Base-by-base conservation (phyloP, 2,888 invertebrate genomes). In the Melanchra persicariae region DNA sequence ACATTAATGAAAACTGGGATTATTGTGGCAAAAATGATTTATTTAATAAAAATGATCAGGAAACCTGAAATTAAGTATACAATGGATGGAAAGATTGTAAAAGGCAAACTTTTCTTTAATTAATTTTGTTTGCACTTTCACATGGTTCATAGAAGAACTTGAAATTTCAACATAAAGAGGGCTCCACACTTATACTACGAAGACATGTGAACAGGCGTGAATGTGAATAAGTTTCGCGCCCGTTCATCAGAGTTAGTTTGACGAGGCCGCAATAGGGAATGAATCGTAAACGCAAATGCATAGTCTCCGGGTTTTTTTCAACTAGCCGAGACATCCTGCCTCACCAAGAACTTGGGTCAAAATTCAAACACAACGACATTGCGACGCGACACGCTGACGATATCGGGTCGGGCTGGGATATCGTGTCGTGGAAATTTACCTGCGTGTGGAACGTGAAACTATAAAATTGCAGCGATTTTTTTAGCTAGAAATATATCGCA, bases 1-100 rank as follows among this genome's bases (percentile, higher is more conserved):
- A 77, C 5, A 54, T 34, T 19, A 37, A 59, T 37, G 34, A 69
- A 69, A 62, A 54, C 40, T 47, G 7, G 30, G 19, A 54, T 30
- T 26, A 37, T 37, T 57, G 65, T 26, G 3, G 43, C n/a, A 15
- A 26, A 60, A 54, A 58, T 24, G 0, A 26, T 45, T 60, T 60
- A 51, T 69, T 66, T 34, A 12, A n/a, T 24, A 22, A 10, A 47
- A 76, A 60, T 55, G 24, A 51, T 49, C 6, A 45, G 22, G 26
- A 51, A 24, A 64, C 37, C 5, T 55, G 22, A 63, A 47, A 49
- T 43, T 54, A 49, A 45, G 15, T 8, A 15, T 24, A 43, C 15
- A 43, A 60, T 34, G 26, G 37, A 60, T 64, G 30, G n/a, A 52
- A 47, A 58, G 9, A 51, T 51, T 52, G 15, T 30, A 47, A 37